Base-by-base conservation (phyloP, 1,140 invertebrate genomes). In the Scylla paramamosain region DNA sequence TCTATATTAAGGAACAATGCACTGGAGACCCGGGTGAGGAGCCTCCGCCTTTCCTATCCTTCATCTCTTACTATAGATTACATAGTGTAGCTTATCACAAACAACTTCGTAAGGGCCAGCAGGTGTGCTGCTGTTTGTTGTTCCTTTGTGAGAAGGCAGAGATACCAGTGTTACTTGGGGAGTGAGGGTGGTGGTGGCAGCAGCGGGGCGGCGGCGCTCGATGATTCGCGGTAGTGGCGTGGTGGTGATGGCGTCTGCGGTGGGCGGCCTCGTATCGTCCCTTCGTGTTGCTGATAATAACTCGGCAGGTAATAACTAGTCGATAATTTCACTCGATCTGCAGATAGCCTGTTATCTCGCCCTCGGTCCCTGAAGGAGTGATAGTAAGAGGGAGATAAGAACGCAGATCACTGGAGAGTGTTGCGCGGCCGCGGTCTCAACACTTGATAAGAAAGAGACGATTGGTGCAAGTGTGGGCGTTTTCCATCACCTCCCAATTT, bases 271-370 rank as follows among this genome's bases (percentile, higher is more conserved):
- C 67, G 25, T 77, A 77, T 77, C 67, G 25, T 77, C 25, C 16
- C 67, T 25, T 77, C 52, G 67, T 77, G 20, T 77, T 77, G n/a
- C 67, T 77, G 67, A 77, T 77, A 77, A 77, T 77, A 77, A 77
- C 67, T n/a, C 25, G 20, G 12, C 67, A n/a, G 67, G 67, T 77
- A 77, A 77, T 77, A 77, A 77, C 67, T 77, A 77, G 67, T 77
- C 67, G 67, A 77, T 77, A 77, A 25, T 77, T 77, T 77, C 67
- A 77, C 67, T 77, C 67, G 67, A 77, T 77, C 67, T 77, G 20
- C 20, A 77, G 67, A 77, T 77, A 77, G 67, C 67, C 25, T 77
- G 67, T n/a, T 77, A 77, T 77, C 67, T 77, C 25, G 67, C 67
- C 67, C 16, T 77, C 25, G 67, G 67, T 59, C 67, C 25, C 67